Conservation (phyloP, 2,888 invertebrate species). For the Sphaerophoria rueppellii region DNA sequence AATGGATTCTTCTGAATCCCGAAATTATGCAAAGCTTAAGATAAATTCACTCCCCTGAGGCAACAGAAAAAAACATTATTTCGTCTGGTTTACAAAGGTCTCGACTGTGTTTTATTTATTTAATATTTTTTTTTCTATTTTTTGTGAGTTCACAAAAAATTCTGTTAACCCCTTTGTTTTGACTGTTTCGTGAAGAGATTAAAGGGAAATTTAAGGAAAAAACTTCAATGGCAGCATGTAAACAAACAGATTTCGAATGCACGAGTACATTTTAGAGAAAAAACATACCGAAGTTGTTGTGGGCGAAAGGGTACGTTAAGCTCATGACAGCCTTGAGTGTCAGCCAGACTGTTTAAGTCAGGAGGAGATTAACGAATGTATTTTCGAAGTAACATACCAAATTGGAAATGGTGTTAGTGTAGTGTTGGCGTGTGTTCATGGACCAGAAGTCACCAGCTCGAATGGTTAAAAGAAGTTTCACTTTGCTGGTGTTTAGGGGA, state of each 20-base stretch:
- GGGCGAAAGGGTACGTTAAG: slow-evolving; percentile 26
- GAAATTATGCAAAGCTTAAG: slow-evolving; percentile 16
- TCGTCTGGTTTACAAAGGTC: too few species aligned
- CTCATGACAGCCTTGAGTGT: slow-evolving; percentile 53
- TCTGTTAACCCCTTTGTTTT: slow-evolving; percentile 46
- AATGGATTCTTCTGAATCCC: slow-evolving; percentile 30
- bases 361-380: slow-evolving; percentile 51
- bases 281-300: slow-evolving; percentile 34
- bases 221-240: slow-evolving; percentile 22
- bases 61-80: not conserved
- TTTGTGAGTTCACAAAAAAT: slow-evolving; percentile 7
- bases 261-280: slow-evolving; percentile 19
- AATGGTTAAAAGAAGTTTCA: too few species aligned
- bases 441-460: too few species aligned
- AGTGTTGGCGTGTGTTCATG: too few species aligned
- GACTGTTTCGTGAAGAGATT: slow-evolving; percentile 45
- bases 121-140: not conserved
- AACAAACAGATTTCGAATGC: slow-evolving; percentile 25
- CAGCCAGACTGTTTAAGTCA: slow-evolving; percentile 64
- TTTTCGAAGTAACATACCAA: not conserved
- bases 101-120: not conserved
- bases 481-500: too few species aligned
- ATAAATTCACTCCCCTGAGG: slow-evolving; percentile 16
- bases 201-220: slow-evolving; percentile 23
- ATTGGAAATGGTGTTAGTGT: too few species aligned